Percentiles rank a stretch among this genome's conserved stretches.
These are phyloP conservation scores for Valencia hispanica DNA, from an alignment of 2,797 vertebrate species.

Conservation along the genomic window DNA sequence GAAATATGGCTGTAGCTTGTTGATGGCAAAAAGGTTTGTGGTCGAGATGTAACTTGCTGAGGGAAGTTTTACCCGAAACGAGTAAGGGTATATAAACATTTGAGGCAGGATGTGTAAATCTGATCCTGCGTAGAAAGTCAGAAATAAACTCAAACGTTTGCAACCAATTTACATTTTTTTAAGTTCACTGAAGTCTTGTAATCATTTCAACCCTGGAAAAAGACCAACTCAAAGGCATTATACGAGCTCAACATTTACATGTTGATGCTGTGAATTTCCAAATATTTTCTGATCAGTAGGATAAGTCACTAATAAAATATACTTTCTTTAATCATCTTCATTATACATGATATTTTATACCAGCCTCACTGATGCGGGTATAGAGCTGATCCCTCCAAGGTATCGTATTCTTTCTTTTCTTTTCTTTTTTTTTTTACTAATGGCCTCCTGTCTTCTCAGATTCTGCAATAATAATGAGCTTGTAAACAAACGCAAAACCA, in stretches of 20 bases:
- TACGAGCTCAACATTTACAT: too few species aligned
- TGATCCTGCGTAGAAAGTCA: not conserved
- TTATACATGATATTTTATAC: not conserved
- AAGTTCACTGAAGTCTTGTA: not conserved
- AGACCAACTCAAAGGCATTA: too few species aligned
- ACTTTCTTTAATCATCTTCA: not conserved
- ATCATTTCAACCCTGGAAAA: too few species aligned
- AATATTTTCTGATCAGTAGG: not conserved
- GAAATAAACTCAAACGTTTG: not conserved
- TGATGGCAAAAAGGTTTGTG: not conserved
- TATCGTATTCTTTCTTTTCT: too few species aligned
- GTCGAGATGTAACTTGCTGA: not conserved
- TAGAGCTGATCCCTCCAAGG: not conserved
- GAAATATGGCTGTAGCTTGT: not conserved
- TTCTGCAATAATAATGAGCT: conserved; percentile 59
- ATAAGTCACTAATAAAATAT: not conserved
- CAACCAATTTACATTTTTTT: not conserved
- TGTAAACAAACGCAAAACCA: conserved; percentile 50
- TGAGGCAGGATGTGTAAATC: not conserved
- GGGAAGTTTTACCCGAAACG: not conserved
- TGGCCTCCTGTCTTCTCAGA: conserved; percentile 35
- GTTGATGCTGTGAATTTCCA: not conserved
- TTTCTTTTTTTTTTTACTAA: not conserved
- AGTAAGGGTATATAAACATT: not conserved
- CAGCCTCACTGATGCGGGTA: not conserved